These are phyloP conservation scores for Linnaemya tessellans DNA, from an alignment of 2,888 invertebrate genomes.

Conservation along the genomic window DNA sequence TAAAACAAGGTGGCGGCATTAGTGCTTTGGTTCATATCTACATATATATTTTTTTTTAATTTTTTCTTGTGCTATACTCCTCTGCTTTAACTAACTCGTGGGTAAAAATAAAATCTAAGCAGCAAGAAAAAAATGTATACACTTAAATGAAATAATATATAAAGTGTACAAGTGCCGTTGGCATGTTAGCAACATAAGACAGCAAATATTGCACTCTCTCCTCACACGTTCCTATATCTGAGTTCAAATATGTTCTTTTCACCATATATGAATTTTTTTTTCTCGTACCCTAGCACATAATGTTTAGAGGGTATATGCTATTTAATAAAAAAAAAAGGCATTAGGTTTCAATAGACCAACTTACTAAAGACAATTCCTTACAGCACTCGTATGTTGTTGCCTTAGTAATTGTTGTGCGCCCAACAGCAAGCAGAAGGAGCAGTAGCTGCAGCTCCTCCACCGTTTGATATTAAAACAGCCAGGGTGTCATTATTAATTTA, in stretches of 20 bases:
- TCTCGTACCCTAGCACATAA: constrained; percentile 15
- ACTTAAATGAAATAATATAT: constrained; percentile 50
- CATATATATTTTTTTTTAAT: constrained; percentile 12
- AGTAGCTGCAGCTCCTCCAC: constrained; percentile 27
- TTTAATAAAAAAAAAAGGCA: constrained; percentile 68
- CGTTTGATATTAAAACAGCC: constrained; percentile 54
- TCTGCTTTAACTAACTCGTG: constrained; percentile 57
- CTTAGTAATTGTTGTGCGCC: constrained; percentile 53
- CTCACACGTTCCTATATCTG: constrained; percentile 16
- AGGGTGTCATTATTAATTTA: constrained; percentile 81
- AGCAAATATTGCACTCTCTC: constrained; percentile 38
- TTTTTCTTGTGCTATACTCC: constrained; percentile 17
- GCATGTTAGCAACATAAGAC: constrained; percentile 59
- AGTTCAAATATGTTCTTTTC: constrained; percentile 18
- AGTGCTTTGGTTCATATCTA: constrained; percentile 62
- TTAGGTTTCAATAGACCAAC: constrained; percentile 65
- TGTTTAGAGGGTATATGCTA: constrained; percentile 55
- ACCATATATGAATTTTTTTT: background rate
- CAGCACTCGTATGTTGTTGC: too few species aligned
- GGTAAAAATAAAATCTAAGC: constrained; percentile 47
- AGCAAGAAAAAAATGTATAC: constrained; percentile 24
- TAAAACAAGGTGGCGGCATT: constrained; percentile 68
- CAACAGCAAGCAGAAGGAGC: constrained; percentile 37
- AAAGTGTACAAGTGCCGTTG: constrained; percentile 72
- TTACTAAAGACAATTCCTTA: constrained; percentile 60